Conservation (phyloP, 2,888 invertebrate species). For the Cheilosia impressa region DNA sequence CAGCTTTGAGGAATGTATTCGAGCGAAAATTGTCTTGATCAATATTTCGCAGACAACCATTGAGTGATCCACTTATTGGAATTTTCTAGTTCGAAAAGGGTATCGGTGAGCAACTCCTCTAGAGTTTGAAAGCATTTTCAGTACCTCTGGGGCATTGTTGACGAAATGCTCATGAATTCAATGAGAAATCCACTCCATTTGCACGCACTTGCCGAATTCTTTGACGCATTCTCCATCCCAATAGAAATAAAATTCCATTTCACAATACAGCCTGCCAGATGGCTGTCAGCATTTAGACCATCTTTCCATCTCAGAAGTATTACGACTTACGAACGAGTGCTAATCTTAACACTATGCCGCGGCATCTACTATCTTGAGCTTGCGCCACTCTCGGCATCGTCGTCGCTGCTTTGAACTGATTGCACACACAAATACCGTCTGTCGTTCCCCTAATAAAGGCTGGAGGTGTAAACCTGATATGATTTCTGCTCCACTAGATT, state of each 20-base stretch:
- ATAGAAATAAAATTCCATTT: slow-evolving; percentile 8
- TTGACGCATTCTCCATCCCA: not conserved
- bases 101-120: no score
- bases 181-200: not conserved
- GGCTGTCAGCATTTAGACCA: slow-evolving; percentile 4
- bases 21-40: no score
- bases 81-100: no score
- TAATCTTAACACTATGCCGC: slow-evolving; percentile 19
- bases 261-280: not conserved
- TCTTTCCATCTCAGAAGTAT: slow-evolving; percentile 22
- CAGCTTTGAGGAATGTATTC: no score
- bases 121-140: no score
- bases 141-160: not conserved
- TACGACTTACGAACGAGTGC: slow-evolving; percentile 7
- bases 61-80: no score
- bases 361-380: slow-evolving; percentile 9
- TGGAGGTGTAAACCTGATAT: slow-evolving; percentile 59
- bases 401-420: slow-evolving; percentile 31
- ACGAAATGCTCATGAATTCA: not conserved
- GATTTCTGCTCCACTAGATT: slow-evolving; percentile 60
- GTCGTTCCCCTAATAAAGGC: slow-evolving; percentile 23
- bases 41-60: no score
- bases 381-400: slow-evolving; percentile 42
- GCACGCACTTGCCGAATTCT: not conserved
- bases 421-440: slow-evolving; percentile 30